Base-by-base conservation (phyloP, 2,888 invertebrate genomes). In the Exocentrus adspersus region DNA sequence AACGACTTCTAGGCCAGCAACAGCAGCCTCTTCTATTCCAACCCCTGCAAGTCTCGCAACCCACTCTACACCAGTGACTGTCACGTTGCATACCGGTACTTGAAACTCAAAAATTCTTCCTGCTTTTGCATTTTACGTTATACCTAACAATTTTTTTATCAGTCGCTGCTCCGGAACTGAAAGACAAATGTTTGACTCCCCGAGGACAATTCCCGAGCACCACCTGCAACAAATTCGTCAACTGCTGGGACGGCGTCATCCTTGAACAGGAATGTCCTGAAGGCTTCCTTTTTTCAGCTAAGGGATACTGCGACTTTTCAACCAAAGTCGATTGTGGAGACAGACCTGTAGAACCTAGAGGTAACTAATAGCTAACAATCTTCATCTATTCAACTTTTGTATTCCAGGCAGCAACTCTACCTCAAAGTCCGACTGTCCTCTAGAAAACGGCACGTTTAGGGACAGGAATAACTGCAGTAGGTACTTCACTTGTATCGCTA, bases 181-280 rank as follows among this genome's bases (percentile, higher is more conserved):
- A 65, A 41, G 72, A 70, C 54, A 75, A 73, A 50, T 87, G 87
- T 64, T 73, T 82, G 42, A 83, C 83, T 3, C 83, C 84, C 16
- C 82, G 90, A 50, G 87, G 89, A 6, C 90, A 90, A 75, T 88
- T 89, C 68, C 86, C 89, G 0, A 87, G 88, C 5, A 84, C 85
- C 0, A 79, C 84, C 6, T 91, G 91, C 73, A 85, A 85, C 45
- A 87, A 86, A 73, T 91, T 88, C 77, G 76, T 90, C 9, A 90
- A 90, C 79, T 91, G 91, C 75, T 91, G 91, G 91, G 90, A 91
- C 70, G 90, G 87, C 0, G 85, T 86, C 70, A 88, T 87, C 0
- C 83, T 87, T 17, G 90, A 90, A 72, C 88, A 90, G 76, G 86
- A 87, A 32, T 91, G 91, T 66, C 90, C 90, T 0, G 81, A 82